Evolutionary conservation across 1,140 invertebrate genomes (phyloP).

Genomic region (Parapsyche elsis): DNA sequence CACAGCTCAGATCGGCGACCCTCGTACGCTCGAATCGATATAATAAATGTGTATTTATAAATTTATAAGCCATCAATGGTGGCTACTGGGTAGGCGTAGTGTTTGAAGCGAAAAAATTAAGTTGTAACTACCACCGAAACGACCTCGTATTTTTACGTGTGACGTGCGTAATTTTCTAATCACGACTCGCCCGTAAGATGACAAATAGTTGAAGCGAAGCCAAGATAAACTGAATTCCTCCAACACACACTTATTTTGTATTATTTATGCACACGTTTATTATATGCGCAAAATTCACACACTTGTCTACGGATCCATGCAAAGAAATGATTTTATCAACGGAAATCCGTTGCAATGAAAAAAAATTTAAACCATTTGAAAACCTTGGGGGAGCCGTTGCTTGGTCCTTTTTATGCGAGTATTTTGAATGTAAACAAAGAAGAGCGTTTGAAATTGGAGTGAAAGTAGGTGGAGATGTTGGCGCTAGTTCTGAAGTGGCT

Average conservation of each 20-base stretch:
- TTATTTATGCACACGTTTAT: not conserved
- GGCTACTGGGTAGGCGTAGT: too few relatives aligned
- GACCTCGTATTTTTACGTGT: not conserved
- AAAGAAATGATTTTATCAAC: not conserved
- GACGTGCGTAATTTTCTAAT: constrained; percentile 32
- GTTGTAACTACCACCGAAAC: too few relatives aligned
- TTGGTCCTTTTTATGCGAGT: not conserved
- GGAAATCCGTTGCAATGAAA: not conserved
- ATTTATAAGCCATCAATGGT: too few relatives aligned
- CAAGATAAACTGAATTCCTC: not conserved
- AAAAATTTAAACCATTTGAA: not conserved
- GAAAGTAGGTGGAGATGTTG: not conserved
- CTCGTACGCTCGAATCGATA: too few relatives aligned
- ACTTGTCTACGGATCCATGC: not conserved
- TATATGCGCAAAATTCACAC: not conserved
- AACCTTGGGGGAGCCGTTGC: not conserved
- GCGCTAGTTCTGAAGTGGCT: not conserved
- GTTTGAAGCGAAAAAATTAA: too few relatives aligned
- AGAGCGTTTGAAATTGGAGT: not conserved
- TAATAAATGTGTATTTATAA: too few relatives aligned
- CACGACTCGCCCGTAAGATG: not conserved
- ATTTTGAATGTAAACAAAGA: constrained; percentile 5
- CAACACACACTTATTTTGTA: not conserved
- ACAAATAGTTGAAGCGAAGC: constrained; percentile 19
- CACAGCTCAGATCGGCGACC: too few relatives aligned